Percentiles rank a stretch among this genome's conserved stretches.
phyloP scores from a whole-genome alignment of 2,797 vertebrate species.

The Myotis daubentonii region DNA sequence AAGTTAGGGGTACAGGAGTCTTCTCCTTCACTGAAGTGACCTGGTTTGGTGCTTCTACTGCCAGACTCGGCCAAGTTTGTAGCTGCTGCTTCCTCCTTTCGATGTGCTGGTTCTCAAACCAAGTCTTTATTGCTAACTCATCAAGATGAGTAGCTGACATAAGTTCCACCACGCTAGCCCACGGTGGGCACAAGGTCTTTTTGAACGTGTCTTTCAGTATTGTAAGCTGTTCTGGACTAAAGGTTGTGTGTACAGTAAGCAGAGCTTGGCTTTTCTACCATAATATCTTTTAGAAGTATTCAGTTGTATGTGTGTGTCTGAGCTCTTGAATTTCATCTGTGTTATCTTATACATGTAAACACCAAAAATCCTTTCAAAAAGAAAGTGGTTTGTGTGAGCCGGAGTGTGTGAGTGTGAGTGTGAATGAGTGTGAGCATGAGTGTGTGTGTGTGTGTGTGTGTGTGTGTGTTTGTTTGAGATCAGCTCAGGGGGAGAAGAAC shows the following conservation, averaged over 20 bases:
- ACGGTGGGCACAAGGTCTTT: background rate
- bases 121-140: background rate
- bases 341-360: background rate
- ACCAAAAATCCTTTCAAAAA: background rate
- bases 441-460: background rate
- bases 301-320: background rate
- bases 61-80: accelerated
- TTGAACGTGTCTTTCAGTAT: background rate
- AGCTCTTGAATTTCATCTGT: background rate
- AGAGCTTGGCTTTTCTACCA: background rate
- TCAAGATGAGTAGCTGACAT: background rate
- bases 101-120: constrained; percentile 36
- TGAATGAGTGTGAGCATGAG: accelerated
- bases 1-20: accelerated
- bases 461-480: background rate
- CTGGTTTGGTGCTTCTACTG: accelerated
- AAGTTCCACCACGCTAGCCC: accelerated
- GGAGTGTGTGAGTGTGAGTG: background rate
- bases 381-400: background rate
- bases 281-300: background rate
- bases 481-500: background rate
- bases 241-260: accelerated
- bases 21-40: accelerated
- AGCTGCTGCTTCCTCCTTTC: background rate
- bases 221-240: background rate